Base-by-base conservation (phyloP, 2,888 invertebrate species). In the Heliconius aoede region DNA sequence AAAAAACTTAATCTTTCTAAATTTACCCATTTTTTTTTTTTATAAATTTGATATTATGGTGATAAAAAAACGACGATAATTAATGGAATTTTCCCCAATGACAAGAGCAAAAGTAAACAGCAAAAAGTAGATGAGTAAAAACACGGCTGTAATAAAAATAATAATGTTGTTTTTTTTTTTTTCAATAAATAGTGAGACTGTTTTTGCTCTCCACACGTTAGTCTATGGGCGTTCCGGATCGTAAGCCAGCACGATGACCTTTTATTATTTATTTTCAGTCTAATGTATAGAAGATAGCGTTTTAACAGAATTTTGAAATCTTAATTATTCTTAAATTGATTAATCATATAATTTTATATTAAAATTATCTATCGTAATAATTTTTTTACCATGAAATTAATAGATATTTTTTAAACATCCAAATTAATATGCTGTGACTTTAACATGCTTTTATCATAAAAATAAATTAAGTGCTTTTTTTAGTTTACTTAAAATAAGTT, bases 181-280 rank as follows among this genome's bases (percentile, higher is more conserved):
- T 85, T 86, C 86, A 85, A 88, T 88, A 87, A 89, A 88, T 89
- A 83, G 84, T 82, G 85, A 86, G 88, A 86, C 89, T 86, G 87
- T 89, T 91, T 91, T 91, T 93, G 88, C 86, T 84, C 82, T 82
- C 84, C 87, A 88, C 89, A 88, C 89, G 90, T 89, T 89, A 89
- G 87, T 88, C 88, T 89, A 89, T 86, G 86, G 85, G 84, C 90
- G 94, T 94, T 94, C 94, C 94, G 93, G 94, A 93, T 93, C 90
- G 91, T 90, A 86, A 88, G 91, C 90, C 86, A 86, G 94, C 91
- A 87, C 94, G 90, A 93, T 93, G 94, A 94, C 93, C 94, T 90
- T 92, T 90, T 88, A 90, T 91, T 88, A 89, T 90, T 91, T 88
- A 89, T 85, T 84, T 81, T 76, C 83, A 88, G 87, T 78, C 55